Conservation (phyloP, 92 coral and sea anemone genomes). For the Umimayanthus kanabou region DNA sequence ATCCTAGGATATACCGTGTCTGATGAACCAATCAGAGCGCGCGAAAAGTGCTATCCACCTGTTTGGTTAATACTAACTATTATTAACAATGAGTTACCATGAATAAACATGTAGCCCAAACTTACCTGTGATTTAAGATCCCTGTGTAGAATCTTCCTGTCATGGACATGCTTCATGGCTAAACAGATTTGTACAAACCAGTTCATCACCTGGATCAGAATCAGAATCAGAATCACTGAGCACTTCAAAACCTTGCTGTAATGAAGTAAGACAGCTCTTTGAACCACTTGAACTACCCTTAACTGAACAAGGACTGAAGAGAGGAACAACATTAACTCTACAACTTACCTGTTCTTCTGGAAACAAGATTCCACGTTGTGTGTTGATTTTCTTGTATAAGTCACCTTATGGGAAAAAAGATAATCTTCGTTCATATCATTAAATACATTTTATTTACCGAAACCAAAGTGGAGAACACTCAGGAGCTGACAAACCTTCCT, state of each 20-base stretch:
- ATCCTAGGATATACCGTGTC: too few relatives aligned
- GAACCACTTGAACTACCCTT: too few relatives aligned
- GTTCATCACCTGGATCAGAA: constrained; percentile 75
- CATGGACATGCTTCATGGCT: constrained; percentile 96
- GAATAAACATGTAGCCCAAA: too few relatives aligned
- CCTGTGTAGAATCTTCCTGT: constrained; percentile 94
- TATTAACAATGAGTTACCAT: too few relatives aligned
- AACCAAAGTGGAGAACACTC: too few relatives aligned
- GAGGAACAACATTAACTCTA: neutral
- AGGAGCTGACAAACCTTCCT: too few relatives aligned
- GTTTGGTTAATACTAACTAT: too few relatives aligned
- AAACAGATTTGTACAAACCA: constrained; percentile 98
- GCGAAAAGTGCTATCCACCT: too few relatives aligned
- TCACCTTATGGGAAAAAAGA: constrained; percentile 64
- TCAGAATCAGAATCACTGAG: neutral
- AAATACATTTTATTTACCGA: neutral
- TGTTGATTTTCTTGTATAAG: constrained; percentile 84
- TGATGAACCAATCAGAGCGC: too few relatives aligned
- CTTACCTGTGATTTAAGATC: constrained; percentile 97
- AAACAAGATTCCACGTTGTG: constrained; percentile 87
- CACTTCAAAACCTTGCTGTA: too few relatives aligned
- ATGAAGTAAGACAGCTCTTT: too few relatives aligned
- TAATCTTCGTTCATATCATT: neutral
- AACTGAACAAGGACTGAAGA: too few relatives aligned
- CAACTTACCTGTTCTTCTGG: constrained; percentile 88